Conservation (phyloP, 2,888 invertebrate species). For the Caenorhabditis doughertyi region DNA sequence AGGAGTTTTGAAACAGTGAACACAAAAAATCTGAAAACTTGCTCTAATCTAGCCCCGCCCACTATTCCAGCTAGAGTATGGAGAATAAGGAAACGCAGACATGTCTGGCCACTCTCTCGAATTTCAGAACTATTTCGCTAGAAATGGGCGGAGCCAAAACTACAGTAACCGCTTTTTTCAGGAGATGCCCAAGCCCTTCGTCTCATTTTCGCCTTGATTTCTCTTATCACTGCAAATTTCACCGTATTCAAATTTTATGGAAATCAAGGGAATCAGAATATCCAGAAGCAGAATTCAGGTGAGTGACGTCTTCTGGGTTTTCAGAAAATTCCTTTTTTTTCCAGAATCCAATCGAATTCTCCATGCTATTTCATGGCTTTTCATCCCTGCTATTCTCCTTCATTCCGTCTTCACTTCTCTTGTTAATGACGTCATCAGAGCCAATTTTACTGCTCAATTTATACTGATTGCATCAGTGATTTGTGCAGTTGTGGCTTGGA, state of each 20-base stretch:
- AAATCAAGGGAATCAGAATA: not conserved
- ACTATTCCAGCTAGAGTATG: too few relatives aligned
- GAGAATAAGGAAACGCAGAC: too few relatives aligned
- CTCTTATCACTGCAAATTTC: constrained; percentile 10
- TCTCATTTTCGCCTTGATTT: constrained; percentile 25
- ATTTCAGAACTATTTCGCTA: not conserved
- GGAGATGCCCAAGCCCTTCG: constrained; percentile 56
- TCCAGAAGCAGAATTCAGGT: not conserved
- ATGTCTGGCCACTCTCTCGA: too few relatives aligned
- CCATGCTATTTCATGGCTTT: constrained; percentile 29
- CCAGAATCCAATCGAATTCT: constrained; percentile 25
- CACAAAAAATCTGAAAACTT: too few relatives aligned
- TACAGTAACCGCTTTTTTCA: constrained; percentile 26
- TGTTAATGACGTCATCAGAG: not conserved
- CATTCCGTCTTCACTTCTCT: constrained; percentile 19
- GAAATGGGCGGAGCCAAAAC: too few relatives aligned
- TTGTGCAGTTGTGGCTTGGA: constrained; percentile 23
- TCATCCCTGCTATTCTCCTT: constrained; percentile 14
- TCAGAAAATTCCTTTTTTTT: not conserved
- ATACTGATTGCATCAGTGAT: not conserved
- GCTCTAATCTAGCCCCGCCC: too few relatives aligned
- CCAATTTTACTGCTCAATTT: constrained; percentile 44
- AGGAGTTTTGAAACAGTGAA: too few relatives aligned
- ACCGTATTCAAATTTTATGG: constrained; percentile 16
- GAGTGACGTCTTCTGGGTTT: not conserved